These are phyloP conservation scores for Paradisaea rubra DNA, from an alignment of 2,113 vertebrate genomes.

Conservation along the genomic window DNA sequence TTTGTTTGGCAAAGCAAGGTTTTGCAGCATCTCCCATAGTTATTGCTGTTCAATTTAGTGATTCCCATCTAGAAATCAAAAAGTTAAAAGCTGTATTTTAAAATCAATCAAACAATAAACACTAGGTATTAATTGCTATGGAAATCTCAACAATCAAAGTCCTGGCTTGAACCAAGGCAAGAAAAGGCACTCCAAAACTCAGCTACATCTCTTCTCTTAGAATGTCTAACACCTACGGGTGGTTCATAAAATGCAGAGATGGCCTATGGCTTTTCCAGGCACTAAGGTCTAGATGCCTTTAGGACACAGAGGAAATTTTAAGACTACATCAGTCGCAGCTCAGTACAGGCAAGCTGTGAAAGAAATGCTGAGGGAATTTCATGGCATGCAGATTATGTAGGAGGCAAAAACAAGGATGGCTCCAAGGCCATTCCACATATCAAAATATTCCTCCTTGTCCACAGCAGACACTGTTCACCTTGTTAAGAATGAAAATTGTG, in stretches of 20 bases:
- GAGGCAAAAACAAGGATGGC: accelerated
- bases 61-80: slow-evolving; percentile 33
- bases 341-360: background rate
- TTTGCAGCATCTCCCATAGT: slow-evolving; percentile 83
- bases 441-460: background rate
- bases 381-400: background rate
- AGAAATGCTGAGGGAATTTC: background rate
- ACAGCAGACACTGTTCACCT: background rate
- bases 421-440: background rate
- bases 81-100: background rate
- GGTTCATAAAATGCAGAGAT: background rate
- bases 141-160: background rate
- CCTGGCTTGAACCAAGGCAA: background rate
- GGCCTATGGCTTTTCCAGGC: background rate
- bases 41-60: slow-evolving; percentile 39
- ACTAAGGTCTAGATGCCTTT: background rate
- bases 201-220: background rate
- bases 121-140: background rate
- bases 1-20: slow-evolving; percentile 71
- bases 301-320: background rate
- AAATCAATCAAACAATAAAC: background rate
- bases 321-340: background rate
- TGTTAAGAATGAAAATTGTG: background rate
- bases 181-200: background rate
- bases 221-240: background rate